Evolutionary conservation across 2,888 invertebrate species (phyloP).

Genomic region (Torymus tubicola): DNA sequence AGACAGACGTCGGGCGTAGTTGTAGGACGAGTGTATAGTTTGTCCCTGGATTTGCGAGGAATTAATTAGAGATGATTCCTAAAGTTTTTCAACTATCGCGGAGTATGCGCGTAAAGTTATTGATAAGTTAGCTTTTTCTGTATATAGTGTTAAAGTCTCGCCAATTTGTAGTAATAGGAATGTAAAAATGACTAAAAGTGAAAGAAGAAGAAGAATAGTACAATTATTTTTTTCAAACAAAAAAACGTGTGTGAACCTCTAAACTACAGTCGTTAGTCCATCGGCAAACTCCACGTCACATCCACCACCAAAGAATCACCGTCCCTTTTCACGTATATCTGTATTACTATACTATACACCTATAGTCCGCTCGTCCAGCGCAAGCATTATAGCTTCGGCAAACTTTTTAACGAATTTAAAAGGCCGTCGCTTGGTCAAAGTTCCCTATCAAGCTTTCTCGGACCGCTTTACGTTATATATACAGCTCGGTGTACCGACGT

Average conservation of each 20-base stretch:
- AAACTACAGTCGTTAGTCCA: constrained; percentile 25
- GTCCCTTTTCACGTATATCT: neutral
- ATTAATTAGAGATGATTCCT: constrained; percentile 6
- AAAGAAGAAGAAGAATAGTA: too few relatives aligned
- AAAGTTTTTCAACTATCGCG: neutral
- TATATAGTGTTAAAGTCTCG: too few relatives aligned
- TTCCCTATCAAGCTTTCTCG: constrained; percentile 16
- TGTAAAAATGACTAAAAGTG: too few relatives aligned
- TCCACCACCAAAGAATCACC: constrained; percentile 15
- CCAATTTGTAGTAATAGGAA: too few relatives aligned
- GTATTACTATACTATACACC: neutral
- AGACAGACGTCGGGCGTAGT: constrained; percentile 25
- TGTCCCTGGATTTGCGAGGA: neutral
- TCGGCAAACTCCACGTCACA: neutral
- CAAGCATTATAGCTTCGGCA: neutral
- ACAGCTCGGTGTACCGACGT: neutral
- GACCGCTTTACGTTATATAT: neutral
- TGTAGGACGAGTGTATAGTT: neutral
- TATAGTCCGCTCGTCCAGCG: too few relatives aligned
- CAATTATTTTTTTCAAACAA: too few relatives aligned
- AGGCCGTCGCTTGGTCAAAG: constrained; percentile 40
- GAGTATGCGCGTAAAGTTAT: too few relatives aligned
- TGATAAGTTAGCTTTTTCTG: too few relatives aligned
- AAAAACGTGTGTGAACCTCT: neutral
- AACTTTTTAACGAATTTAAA: constrained; percentile 54